Evolutionary conservation across 2,888 invertebrate species (phyloP), one percentile per base, ranked within the genome.

Genomic region (Nymphalis c-album): DNA sequence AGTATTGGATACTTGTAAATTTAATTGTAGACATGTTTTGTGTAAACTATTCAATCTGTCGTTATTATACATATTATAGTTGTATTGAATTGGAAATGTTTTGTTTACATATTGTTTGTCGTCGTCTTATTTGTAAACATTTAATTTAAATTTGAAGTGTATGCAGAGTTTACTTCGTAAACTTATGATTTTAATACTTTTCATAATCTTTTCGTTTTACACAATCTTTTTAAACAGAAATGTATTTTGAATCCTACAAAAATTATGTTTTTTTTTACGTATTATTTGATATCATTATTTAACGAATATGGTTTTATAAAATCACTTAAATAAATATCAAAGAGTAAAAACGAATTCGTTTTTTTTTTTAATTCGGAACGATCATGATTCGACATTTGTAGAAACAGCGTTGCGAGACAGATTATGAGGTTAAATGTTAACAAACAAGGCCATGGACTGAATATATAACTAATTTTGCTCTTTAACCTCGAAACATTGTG

Each of bases 141-240:
- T 57, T 57, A 35, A 40, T 40, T 48, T 13, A 16, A 10, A 6
- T 20, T 46, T 26, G n/a, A 20, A 20, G 26, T 60, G 53, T 57
- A 51, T 40, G 40, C 48, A 48, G 60, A 69, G 60, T 66, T 63
- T 60, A 69, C 40, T 50, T 40, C 60, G 65, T 65, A 69, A 65
- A 65, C 59, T 65, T 35, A 22, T 20, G 20, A 47, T 18, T 26
- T 63, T 47, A 47, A n/a, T 63, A 63, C 48, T 35, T 51, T 45
- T 53, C 46, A 20, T 50, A 57, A 40, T 18, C 4, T 10, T 22
- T 58, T n/a, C n/a, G n/a, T n/a, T n/a, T 35, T 7, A 7, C 8
- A 40, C 2, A 10, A 40, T 40, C 3, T 8, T 13, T 40, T 40
- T 8, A 8, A 40, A 40, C 13, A 22, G 16, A 20, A 22, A 16